These are phyloP conservation scores for Drosophila bipectinata DNA, from an alignment of 1,140 invertebrate genomes.

Conservation along the genomic window DNA sequence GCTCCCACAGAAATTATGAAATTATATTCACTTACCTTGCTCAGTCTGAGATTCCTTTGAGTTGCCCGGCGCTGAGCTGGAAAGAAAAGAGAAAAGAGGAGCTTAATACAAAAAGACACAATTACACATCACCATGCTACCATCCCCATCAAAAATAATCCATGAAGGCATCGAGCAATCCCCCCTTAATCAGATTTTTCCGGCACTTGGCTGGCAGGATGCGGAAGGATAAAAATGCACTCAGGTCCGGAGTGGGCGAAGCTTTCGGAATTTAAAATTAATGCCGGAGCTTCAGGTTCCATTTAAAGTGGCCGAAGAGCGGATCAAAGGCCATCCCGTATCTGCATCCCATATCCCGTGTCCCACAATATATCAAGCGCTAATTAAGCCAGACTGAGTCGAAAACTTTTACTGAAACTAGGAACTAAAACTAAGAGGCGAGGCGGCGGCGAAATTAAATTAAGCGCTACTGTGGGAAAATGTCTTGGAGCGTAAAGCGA, in stretches of 20 bases:
- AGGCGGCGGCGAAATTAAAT: slow-evolving; percentile 67
- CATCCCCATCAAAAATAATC: slow-evolving; percentile 29
- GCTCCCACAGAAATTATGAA: slow-evolving; percentile 42
- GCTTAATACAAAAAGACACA: slow-evolving; percentile 26
- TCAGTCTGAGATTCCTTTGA: slow-evolving; percentile 31
- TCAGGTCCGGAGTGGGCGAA: not conserved
- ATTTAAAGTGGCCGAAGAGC: not conserved
- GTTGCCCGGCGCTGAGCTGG: slow-evolving; percentile 10
- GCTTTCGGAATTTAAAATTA: slow-evolving; percentile 11
- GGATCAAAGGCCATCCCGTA: not conserved
- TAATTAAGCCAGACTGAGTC: slow-evolving; percentile 58
- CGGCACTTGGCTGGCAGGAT: not conserved
- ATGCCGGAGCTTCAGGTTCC: not conserved
- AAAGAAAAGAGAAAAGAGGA: slow-evolving; percentile 4
- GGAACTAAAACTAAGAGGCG: slow-evolving; percentile 56
- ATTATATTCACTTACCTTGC: slow-evolving; percentile 67
- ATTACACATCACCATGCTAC: slow-evolving; percentile 32
- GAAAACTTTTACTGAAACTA: slow-evolving; percentile 59
- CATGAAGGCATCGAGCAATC: slow-evolving; percentile 1
- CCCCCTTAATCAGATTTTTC: slow-evolving; percentile 19
- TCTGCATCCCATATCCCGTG: slow-evolving; percentile 8
- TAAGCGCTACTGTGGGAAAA: slow-evolving; percentile 79
- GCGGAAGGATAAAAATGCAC: slow-evolving; percentile 4
- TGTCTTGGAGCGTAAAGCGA: slow-evolving; percentile 75
- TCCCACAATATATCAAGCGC: slow-evolving; percentile 59